Evolutionary conservation across 2,888 invertebrate species (phyloP), one percentile per base, ranked within the genome.

Genomic region (Oscheius sp.): DNA sequence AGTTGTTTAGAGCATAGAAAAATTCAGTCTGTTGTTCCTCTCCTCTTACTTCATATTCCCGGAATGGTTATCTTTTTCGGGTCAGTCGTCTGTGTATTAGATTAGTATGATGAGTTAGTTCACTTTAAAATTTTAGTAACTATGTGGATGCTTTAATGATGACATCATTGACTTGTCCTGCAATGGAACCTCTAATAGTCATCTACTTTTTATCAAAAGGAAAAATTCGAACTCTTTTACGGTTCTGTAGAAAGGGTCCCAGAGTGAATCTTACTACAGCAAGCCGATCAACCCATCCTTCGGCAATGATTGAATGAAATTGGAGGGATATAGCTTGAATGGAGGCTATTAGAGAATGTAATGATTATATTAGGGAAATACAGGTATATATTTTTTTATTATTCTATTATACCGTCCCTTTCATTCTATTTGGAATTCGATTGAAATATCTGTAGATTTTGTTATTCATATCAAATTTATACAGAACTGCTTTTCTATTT

Each of bases 161-260:
- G 20, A 33, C 20, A 17, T 32, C 36, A 12, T 20, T 54, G n/a
- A 54, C 54, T 3, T 54, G 54, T 32, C 54, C 54, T n/a, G 20
- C 36, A 5, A 2, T 54, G 36, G 54, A 54, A 54, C 54, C 54
- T 17, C 20, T 54, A 12, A 24, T 54, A 8, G 54, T 54, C 2
- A 54, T 54, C 20, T 54, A 54, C 33, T 54, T 54, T 17, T 36
- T 54, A 2, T 5, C 54, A 36, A 54, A 36, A 54, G 36, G 36
- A 54, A 54, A 36, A 32, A 9, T 54, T 1, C 1, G 24, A 14
- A 47, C 12, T 5, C 3, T 47, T 47, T 47, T 47, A 22, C 47
- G 47, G 22, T 47, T 20, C 20, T 47, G 22, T 41, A 41, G 41
- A 17, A 41, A 12, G 12, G 41, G 14, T 14, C 14, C 41, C 14